Percentiles rank a stretch among this genome's conserved stretches.
Evolutionary conservation across 2,113 vertebrate genomes (phyloP).

Genomic region (Platycercus adscitus): DNA sequence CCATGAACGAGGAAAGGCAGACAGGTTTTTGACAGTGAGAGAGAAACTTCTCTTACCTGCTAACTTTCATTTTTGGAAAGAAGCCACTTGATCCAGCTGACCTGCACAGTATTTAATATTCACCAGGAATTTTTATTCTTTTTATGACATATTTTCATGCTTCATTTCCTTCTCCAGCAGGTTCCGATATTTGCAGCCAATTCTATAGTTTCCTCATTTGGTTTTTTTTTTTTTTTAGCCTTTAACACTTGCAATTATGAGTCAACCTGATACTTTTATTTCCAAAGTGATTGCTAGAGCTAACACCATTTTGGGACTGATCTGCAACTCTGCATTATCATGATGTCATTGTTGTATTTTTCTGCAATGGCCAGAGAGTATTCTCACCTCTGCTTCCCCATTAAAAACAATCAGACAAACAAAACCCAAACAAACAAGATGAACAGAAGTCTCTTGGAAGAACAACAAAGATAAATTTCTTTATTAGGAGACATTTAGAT

Average conservation of each 20-base stretch:
- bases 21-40: not conserved
- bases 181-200: not conserved
- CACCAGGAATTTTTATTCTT: not conserved
- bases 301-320: not conserved
- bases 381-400: not conserved
- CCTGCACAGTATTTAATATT: not conserved
- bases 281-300: not conserved
- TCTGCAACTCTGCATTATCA: not conserved
- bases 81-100: not conserved
- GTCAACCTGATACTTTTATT: conserved; percentile 6
- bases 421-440: not conserved
- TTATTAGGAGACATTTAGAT: not conserved
- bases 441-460: not conserved
- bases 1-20: not conserved
- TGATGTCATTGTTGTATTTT: not conserved
- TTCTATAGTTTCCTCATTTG: not conserved
- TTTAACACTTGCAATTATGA: conserved; percentile 13
- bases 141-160: not conserved
- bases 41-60: not conserved
- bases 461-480: not conserved
- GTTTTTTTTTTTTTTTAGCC: not conserved
- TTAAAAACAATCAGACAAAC: not conserved
- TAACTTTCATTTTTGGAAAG: not conserved
- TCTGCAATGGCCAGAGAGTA: not conserved
- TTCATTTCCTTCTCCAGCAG: not conserved